phyloP scores from a whole-genome alignment of 2,797 vertebrate species.

The Tauraco hartlaubi region DNA sequence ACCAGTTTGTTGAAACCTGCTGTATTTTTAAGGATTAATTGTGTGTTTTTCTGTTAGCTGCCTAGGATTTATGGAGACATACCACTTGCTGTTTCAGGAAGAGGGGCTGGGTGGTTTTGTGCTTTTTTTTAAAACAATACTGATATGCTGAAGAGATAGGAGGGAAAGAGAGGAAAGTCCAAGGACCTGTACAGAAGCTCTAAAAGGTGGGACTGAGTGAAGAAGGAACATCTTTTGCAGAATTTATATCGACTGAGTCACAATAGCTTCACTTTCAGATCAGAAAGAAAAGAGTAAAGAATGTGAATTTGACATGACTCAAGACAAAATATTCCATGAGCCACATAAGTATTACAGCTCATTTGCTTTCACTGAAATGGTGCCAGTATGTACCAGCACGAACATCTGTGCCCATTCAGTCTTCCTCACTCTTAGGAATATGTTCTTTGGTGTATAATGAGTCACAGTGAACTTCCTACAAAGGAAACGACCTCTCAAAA shows the following conservation, averaged over 20 bases:
- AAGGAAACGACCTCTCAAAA: conserved; percentile 47
- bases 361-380: not conserved
- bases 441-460: not conserved
- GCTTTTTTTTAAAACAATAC: not conserved
- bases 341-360: not conserved
- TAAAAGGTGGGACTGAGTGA: not conserved
- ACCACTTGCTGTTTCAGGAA: not conserved
- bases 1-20: not conserved
- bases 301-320: not conserved
- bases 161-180: not conserved
- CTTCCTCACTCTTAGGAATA: not conserved
- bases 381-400: not conserved
- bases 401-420: not conserved
- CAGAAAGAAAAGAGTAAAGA: not conserved
- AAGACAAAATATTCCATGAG: not conserved
- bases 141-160: not conserved
- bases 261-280: not conserved
- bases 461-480: conserved; percentile 24
- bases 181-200: not conserved
- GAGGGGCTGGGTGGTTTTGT: not conserved
- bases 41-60: not conserved
- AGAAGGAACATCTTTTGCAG: not conserved
- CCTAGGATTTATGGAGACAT: not conserved
- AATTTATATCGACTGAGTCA: not conserved
- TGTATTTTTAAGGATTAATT: not conserved